Evolutionary conservation across 1,140 invertebrate species (phyloP), one percentile per base, ranked within the genome.

Genomic region (Aphidius gifuensis): DNA sequence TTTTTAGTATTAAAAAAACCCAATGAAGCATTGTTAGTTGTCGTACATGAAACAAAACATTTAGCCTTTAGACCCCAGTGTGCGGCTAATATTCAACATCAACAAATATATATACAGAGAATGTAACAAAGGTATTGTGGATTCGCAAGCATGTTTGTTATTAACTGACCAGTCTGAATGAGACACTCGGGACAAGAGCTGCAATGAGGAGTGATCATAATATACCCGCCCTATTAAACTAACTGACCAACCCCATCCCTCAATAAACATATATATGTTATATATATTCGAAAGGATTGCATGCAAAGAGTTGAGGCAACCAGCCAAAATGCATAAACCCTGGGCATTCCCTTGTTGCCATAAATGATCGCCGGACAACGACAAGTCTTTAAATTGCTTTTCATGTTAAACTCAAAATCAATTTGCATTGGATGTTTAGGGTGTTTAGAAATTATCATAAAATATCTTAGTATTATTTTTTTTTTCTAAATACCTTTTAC

Each of bases 81-180:
- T 65, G 62, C 66, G 64, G 60, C 61, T 65, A 62, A 69, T 67
- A 23, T 23, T 23, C 23, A 23, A 23, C 23, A 23, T 23, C 23
- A 23, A 23, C 23, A 23, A n/a, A n/a, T n/a, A n/a, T n/a, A n/a
- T n/a, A n/a, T n/a, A n/a, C n/a, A n/a, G n/a, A n/a, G n/a, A 23
- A 23, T 23, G 23, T 1, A 23, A 23, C 23, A 23, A 23, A 23
- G 23, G 23, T 23, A 23, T 23, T 23, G 23, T 23, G 23, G 68
- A 70, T 66, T 57, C 59, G 57, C 57, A 49, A 68, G 65, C 71
- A 66, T 63, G 66, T 47, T 65, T 65, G 72, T 72, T 77, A 78
- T 78, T 79, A 79, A 73, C 76, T 74, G 74, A 73, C 73, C 72
- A 69, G 75, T 69, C 71, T 69, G 68, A 79, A 80, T 73, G 78